phyloP scores from a whole-genome alignment of 2,797 vertebrate genomes.

The Buceros bicornis region DNA sequence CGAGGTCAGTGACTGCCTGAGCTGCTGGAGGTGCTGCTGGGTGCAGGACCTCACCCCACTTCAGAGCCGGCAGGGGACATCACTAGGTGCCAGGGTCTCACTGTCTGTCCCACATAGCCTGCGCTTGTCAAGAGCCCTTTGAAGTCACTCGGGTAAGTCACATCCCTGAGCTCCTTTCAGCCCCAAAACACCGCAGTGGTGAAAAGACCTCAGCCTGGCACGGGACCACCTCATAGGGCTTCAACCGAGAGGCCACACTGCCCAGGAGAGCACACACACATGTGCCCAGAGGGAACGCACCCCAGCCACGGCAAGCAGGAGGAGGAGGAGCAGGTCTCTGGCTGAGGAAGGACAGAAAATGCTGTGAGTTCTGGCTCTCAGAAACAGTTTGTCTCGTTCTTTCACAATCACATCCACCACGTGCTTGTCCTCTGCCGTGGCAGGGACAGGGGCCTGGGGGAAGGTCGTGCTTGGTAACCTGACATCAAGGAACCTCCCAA shows the following conservation, averaged over 20 bases:
- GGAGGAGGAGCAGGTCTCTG: not conserved
- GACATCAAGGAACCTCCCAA: not conserved
- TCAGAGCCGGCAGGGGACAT: accelerated
- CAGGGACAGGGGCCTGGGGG: not conserved
- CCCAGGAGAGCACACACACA: not conserved
- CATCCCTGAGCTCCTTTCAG: not conserved
- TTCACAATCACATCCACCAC: accelerated
- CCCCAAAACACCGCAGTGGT: accelerated
- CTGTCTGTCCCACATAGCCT: accelerated
- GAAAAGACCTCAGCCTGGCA: not conserved
- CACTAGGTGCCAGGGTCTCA: accelerated
- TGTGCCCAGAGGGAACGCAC: not conserved
- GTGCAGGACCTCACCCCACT: accelerated
- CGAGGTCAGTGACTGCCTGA: accelerated
- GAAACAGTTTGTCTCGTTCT: not conserved
- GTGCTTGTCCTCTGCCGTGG: accelerated
- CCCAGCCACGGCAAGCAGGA: accelerated
- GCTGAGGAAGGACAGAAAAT: not conserved
- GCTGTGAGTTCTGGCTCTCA: not conserved
- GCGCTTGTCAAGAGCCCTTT: not conserved
- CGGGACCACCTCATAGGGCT: accelerated
- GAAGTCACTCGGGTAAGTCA: not conserved
- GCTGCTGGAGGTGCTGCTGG: not conserved
- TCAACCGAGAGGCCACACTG: accelerated
- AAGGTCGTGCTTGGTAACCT: not conserved